phyloP scores from a whole-genome alignment of 2,113 vertebrate genomes.

The Mirounga angustirostris region DNA sequence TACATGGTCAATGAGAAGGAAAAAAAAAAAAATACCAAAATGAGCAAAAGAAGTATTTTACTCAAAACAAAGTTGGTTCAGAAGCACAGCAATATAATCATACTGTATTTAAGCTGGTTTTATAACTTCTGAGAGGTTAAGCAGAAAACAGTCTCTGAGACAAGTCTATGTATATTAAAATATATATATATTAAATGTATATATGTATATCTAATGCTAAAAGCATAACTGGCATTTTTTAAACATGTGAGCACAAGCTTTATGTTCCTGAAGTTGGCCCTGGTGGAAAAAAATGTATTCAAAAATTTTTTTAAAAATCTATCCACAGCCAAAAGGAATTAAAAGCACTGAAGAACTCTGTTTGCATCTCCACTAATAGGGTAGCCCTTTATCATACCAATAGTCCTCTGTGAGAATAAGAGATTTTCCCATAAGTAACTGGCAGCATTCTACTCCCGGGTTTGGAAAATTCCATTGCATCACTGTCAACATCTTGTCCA shows the following conservation, averaged over 20 bases:
- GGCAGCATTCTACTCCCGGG: background rate
- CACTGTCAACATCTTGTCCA: background rate
- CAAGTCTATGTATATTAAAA: background rate
- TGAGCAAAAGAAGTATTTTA: background rate
- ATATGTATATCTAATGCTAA: background rate
- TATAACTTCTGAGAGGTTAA: background rate
- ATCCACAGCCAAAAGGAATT: slow-evolving; percentile 13
- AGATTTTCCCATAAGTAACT: background rate
- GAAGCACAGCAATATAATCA: background rate
- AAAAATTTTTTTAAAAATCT: background rate
- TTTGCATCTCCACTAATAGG: background rate
- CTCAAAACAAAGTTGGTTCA: background rate
- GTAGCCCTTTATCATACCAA: background rate
- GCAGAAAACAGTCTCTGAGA: background rate
- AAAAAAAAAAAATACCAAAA: too few relatives aligned
- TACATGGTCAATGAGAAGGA: background rate
- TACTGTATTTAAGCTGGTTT: background rate
- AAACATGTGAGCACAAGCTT: background rate
- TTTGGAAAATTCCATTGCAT: background rate
- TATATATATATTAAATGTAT: too few relatives aligned
- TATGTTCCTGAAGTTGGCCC: slow-evolving; percentile 6
- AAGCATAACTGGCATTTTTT: background rate
- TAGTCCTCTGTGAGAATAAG: background rate
- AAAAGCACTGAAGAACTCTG: background rate
- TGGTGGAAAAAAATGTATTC: background rate